Conservation (phyloP, 2,113 vertebrate genomes). For the Lucifuga dentata region DNA sequence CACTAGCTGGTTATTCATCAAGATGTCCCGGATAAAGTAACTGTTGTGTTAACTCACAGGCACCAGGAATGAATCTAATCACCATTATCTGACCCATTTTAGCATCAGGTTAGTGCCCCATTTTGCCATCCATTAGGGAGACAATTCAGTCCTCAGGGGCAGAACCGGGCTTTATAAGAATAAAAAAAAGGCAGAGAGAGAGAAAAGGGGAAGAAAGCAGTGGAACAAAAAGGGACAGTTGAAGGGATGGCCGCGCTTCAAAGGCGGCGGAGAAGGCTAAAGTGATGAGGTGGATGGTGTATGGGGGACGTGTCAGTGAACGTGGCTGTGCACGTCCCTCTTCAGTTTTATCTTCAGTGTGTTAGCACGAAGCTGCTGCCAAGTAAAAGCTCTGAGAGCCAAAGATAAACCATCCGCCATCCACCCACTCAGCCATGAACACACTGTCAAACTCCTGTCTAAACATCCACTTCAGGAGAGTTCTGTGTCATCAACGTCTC, state of each 20-base stretch:
- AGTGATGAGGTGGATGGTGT: slow-evolving; percentile 56
- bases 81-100: slow-evolving; percentile 79
- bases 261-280: slow-evolving; percentile 54
- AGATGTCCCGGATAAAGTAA: slow-evolving; percentile 71
- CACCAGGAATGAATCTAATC: slow-evolving; percentile 73
- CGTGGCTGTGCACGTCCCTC: slow-evolving; percentile 62
- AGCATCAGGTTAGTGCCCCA: slow-evolving; percentile 75
- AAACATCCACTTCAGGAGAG: slow-evolving; percentile 44
- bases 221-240: slow-evolving; percentile 57
- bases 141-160: slow-evolving; percentile 69
- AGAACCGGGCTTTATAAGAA: slow-evolving; percentile 59
- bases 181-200: slow-evolving; percentile 33
- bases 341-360: slow-evolving; percentile 54
- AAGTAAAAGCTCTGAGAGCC: slow-evolving; percentile 65
- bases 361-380: slow-evolving; percentile 32
- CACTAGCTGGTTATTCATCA: slow-evolving; percentile 72
- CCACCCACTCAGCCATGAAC: slow-evolving; percentile 49
- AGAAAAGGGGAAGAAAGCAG: slow-evolving; percentile 30
- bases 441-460: slow-evolving; percentile 48
- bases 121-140: slow-evolving; percentile 79
- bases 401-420: slow-evolving; percentile 70
- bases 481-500: slow-evolving; percentile 37
- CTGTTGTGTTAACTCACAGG: slow-evolving; percentile 61
- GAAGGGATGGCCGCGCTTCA: slow-evolving; percentile 63
- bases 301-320: slow-evolving; percentile 65